Percentiles rank a stretch among this genome's conserved stretches.
phyloP scores from a whole-genome alignment of 2,888 invertebrate species.

The Doris montereyensis region DNA sequence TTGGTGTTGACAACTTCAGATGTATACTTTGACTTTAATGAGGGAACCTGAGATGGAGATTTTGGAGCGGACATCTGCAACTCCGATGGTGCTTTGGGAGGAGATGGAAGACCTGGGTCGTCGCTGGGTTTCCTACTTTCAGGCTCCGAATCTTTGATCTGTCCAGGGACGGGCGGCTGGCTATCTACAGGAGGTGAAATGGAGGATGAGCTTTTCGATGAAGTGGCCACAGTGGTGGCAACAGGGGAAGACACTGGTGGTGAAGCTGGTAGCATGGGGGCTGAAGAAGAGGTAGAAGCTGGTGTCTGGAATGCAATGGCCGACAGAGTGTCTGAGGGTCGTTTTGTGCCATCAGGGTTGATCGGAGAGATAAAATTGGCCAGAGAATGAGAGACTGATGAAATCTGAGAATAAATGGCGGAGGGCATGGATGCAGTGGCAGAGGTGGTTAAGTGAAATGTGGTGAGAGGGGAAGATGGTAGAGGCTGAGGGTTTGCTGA shows the following conservation, averaged over 20 bases:
- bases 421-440: neutral
- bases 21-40: no score
- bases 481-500: neutral
- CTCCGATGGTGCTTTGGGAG: no score
- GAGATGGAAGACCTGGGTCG: no score
- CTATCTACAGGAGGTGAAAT: no score
- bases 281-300: neutral
- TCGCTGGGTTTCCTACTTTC: no score
- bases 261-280: neutral
- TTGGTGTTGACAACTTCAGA: no score
- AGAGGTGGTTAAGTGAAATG: no score
- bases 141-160: no score
- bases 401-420: constrained; percentile 25
- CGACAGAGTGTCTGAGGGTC: neutral
- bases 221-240: neutral
- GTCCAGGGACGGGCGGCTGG: no score
- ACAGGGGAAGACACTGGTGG: neutral
- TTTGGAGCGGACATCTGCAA: no score
- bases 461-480: neutral
- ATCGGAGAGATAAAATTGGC: constrained; percentile 43
- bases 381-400: constrained; percentile 35
- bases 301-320: neutral
- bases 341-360: constrained; percentile 11
- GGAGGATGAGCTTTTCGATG: no score
- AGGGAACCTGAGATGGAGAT: no score